phyloP scores from a whole-genome alignment of 1,140 invertebrate genomes.

The Rhyzopertha dominica region DNA sequence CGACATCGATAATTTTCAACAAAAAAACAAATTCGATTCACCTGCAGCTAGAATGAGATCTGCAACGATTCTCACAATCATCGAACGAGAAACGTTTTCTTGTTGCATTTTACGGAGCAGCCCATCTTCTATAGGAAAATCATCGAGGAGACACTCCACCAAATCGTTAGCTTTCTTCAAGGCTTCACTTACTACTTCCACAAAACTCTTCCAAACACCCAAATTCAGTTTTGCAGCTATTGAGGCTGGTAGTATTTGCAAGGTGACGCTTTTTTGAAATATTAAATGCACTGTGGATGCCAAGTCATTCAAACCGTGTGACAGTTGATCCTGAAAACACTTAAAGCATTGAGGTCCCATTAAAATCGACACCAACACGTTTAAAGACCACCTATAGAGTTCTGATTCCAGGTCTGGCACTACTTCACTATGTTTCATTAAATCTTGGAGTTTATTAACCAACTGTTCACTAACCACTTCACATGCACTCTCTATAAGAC shows the following conservation, averaged over 20 bases:
- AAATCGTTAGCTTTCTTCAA: slow-evolving; percentile 48
- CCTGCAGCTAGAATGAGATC: slow-evolving; percentile 86
- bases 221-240: slow-evolving; percentile 59
- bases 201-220: slow-evolving; percentile 70
- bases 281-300: slow-evolving; percentile 64
- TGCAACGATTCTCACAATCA: slow-evolving; percentile 64
- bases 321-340: slow-evolving; percentile 39
- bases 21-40: too few relatives aligned
- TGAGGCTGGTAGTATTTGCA: slow-evolving; percentile 63
- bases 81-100: slow-evolving; percentile 54
- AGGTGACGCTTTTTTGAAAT: slow-evolving; percentile 63
- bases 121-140: slow-evolving; percentile 43
- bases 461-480: slow-evolving; percentile 46
- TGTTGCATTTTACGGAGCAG: slow-evolving; percentile 57
- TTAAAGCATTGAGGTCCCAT: slow-evolving; percentile 54
- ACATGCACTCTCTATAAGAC: slow-evolving; percentile 49
- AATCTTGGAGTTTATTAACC: slow-evolving; percentile 14
- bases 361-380: slow-evolving; percentile 65
- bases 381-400: slow-evolving; percentile 70
- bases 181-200: slow-evolving; percentile 58
- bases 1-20: too few relatives aligned
- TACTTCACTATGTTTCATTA: slow-evolving; percentile 2
- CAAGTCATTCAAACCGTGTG: slow-evolving; percentile 50
- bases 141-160: slow-evolving; percentile 42
- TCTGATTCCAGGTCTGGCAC: slow-evolving; percentile 56